Base-by-base conservation (phyloP, 92 coral and sea anemone species). In the Siderastrea radians region DNA sequence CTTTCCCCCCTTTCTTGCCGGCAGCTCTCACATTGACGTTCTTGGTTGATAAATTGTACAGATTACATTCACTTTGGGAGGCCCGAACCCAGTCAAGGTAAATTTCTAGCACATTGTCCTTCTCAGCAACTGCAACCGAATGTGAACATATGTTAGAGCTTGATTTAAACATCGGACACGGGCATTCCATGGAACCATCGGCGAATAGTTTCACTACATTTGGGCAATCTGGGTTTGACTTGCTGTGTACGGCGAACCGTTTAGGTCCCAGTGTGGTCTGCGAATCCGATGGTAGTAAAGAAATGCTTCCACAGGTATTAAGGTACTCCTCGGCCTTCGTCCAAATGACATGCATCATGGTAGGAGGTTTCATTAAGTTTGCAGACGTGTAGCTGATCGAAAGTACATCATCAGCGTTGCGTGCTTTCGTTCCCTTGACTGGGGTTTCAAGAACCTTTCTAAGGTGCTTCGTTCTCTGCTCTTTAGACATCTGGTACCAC, bases 1-100 rank as follows among this genome's bases (percentile, higher is more conserved):
- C 85, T 79, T 87, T 82, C 7, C 83, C 92, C 6, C 84, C 92
- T 81, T 88, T 81, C 72, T 82, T 80, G 1, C 87, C 92, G 12
- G 92, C 63, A 14, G 83, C 87, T 49, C 82, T 74, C 82, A 82
- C 82, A 57, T 88, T 81, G 38, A 81, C 51, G 44, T 78, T 86
- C 77, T 86, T 79, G 19, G 83, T 88, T 43, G 92, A 53, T 83
- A 88, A 55, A 49, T 88, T 55, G 59, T 88, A 81, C 8, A 80
- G 53, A 55, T 63, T 87, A 46, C 81, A 80, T 47, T 87, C 63
- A 81, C 86, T 80, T 5, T 78, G 49, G 13, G 79, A 53, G 69
- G 38, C 26, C 15, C 72, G 71, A 12, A 79, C 69, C 85, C 86
- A 87, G 47, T 80, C 91, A 81, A 80, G 86, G 64, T 59, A 72